Base-by-base conservation (phyloP, 2,113 vertebrate genomes). In the Hucho hucho region DNA sequence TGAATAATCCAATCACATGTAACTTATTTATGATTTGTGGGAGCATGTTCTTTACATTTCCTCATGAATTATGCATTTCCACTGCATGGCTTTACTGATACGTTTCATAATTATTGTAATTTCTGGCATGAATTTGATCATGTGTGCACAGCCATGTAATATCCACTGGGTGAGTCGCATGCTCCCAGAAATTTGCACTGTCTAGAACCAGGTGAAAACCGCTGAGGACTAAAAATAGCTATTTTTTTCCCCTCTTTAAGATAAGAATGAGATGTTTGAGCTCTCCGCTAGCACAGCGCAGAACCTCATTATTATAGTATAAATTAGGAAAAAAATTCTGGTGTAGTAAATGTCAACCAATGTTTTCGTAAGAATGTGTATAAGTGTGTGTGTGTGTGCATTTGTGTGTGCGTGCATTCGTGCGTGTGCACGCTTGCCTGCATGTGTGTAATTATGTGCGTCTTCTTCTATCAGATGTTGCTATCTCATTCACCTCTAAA, bases 1-100 rank as follows among this genome's bases (percentile, higher is more conserved):
- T 84, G 79, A 87, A 89, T 89, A 83, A 89, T 89, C 87, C 79
- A 88, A 88, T 91, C 84, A 82, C 24, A 56, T 22, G 75, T 87
- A 68, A 89, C 90, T 90, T 87, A 90, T 89, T 90, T 65, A 89
- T 66, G 6, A 79, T 87, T 87, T 82, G 71, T 14, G 6, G 9
- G 29, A 84, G 79, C 79, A 71, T 70, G 43, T 84, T 88, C 84
- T 82, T 89, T 86, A 88, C 87, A 87, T 86, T 89, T 80, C 20
- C 73, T 2, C 32, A 84, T 89, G 79, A 87, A 89, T 90, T 81
- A 88, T 91, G 75, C 64, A 91, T 87, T 85, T 80, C 73, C 80
- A 59, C 78, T 74, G 80, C 79, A 81, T 81, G 79, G 78, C 69
- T 89, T 85, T 83, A 86, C 77, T 63, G 80, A 89, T 87, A 83